A percentile compares a stretch with the other conserved stretches of the same genome.
phyloP scores from a whole-genome alignment of 2,113 vertebrate species.

The Corythoichthys intestinalis region DNA sequence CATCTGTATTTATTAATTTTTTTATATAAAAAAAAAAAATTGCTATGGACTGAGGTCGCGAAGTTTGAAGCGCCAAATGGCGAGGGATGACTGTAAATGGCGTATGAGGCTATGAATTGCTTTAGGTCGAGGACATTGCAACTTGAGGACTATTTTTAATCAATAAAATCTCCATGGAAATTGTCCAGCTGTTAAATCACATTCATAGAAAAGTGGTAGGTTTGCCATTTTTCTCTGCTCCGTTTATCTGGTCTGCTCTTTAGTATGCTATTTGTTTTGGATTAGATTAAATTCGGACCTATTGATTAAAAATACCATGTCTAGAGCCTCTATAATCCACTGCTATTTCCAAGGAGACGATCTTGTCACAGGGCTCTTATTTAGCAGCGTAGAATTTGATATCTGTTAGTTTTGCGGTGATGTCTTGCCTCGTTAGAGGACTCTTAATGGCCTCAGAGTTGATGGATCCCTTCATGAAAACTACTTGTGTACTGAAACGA shows the following conservation, averaged over 20 bases:
- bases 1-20: too few relatives aligned
- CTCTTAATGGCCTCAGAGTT: constrained; percentile 22
- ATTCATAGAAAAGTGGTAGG: not conserved
- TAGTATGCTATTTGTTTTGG: constrained; percentile 17
- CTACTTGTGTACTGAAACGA: constrained; percentile 9
- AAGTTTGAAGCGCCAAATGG: too few relatives aligned
- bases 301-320: constrained; percentile 27
- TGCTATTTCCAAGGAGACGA: constrained; percentile 14
- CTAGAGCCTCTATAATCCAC: constrained; percentile 15
- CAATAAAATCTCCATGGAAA: too few relatives aligned
- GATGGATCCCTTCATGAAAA: constrained; percentile 25
- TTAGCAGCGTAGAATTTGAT: constrained; percentile 22
- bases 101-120: too few relatives aligned
- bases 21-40: too few relatives aligned
- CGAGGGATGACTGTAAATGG: too few relatives aligned
- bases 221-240: not conserved
- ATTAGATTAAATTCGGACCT: constrained; percentile 29
- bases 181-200: too few relatives aligned
- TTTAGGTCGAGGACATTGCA: too few relatives aligned
- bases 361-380: constrained; percentile 36
- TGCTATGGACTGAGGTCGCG: too few relatives aligned
- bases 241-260: constrained; percentile 19
- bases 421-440: constrained; percentile 19
- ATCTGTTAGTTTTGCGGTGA: constrained; percentile 16
- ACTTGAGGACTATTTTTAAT: too few relatives aligned